Conservation (phyloP, 2,888 invertebrate species). For the Margaritifera margaritifera region DNA sequence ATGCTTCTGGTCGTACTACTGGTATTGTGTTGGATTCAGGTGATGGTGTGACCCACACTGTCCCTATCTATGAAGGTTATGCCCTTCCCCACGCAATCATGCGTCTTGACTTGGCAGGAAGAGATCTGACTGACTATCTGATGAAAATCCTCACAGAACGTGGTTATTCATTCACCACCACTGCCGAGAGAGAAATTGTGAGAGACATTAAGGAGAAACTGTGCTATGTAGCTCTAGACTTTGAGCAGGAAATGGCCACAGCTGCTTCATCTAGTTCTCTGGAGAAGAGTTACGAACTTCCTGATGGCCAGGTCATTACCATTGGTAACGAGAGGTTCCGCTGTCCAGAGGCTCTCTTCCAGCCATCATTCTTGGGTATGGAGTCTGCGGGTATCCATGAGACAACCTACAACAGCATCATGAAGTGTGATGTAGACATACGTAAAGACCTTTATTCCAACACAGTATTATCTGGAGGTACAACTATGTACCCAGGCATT, state of each 20-base stretch:
- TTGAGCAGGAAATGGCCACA: slow-evolving; percentile 96
- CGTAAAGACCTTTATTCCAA: slow-evolving; percentile 75
- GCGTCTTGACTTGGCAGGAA: slow-evolving; percentile 96
- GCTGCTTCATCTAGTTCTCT: slow-evolving; percentile 91
- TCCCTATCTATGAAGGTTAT: slow-evolving; percentile 95
- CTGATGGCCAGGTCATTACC: slow-evolving; percentile 61
- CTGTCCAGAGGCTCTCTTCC: slow-evolving; percentile 68
- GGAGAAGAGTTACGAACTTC: slow-evolving; percentile 85
- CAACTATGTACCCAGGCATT: slow-evolving; percentile 97
- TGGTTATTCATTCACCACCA: slow-evolving; percentile 69
- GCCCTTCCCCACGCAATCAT: slow-evolving; percentile 96
- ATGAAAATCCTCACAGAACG: slow-evolving; percentile 88
- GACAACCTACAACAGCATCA: slow-evolving; percentile 62
- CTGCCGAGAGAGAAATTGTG: slow-evolving; percentile 94
- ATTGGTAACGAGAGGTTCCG: slow-evolving; percentile 64
- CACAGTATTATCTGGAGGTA: slow-evolving; percentile 90
- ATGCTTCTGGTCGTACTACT: slow-evolving; percentile 96
- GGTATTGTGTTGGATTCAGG: slow-evolving; percentile 97
- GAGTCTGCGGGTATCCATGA: slow-evolving; percentile 76
- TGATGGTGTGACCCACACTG: slow-evolving; percentile 96
- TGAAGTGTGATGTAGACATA: slow-evolving; percentile 68
- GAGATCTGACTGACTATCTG: slow-evolving; percentile 96
- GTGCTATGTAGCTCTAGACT: slow-evolving; percentile 93
- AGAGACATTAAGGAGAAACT: slow-evolving; percentile 95
- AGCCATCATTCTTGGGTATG: slow-evolving; percentile 72